A percentile compares a stretch with the other conserved stretches of the same genome.
phyloP scores from a whole-genome alignment of 1,140 invertebrate genomes.

The Sycophaga agraensis region DNA sequence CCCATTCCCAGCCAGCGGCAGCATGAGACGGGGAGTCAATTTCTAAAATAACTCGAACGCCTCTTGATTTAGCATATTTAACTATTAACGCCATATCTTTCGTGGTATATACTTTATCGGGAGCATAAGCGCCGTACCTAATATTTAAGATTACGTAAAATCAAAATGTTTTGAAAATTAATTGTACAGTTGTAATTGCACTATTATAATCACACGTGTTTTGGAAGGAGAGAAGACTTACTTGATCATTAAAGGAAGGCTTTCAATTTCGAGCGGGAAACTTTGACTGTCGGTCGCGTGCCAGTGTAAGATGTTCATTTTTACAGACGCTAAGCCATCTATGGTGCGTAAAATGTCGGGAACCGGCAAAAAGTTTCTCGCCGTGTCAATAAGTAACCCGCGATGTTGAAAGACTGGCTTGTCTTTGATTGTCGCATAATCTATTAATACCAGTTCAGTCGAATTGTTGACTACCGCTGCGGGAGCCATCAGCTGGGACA shows the following conservation, averaged over 20 bases:
- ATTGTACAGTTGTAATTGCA: no score
- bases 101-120: conserved; percentile 67
- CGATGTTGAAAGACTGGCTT: conserved; percentile 59
- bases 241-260: conserved; percentile 68
- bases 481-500: conserved; percentile 67
- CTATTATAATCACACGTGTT: no score
- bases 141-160: background rate
- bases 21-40: conserved; percentile 82
- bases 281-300: conserved; percentile 83
- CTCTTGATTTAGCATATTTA: conserved; percentile 66
- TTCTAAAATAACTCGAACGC: conserved; percentile 72
- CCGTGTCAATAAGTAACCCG: conserved; percentile 76
- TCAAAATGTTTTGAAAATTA: background rate
- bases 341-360: conserved; percentile 70
- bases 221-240: conserved; percentile 36
- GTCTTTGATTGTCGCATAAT: conserved; percentile 44
- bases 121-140: conserved; percentile 74
- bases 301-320: conserved; percentile 86
- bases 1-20: conserved; percentile 80
- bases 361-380: conserved; percentile 74
- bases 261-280: conserved; percentile 72
- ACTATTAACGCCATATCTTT: conserved; percentile 69
- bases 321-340: conserved; percentile 75
- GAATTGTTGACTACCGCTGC: conserved; percentile 2
- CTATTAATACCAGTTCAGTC: conserved; percentile 43